Percentiles rank a stretch among this genome's conserved stretches.
These are phyloP conservation scores for Amphiprion percula DNA, from an alignment of 2,113 vertebrate species.

Conservation along the genomic window DNA sequence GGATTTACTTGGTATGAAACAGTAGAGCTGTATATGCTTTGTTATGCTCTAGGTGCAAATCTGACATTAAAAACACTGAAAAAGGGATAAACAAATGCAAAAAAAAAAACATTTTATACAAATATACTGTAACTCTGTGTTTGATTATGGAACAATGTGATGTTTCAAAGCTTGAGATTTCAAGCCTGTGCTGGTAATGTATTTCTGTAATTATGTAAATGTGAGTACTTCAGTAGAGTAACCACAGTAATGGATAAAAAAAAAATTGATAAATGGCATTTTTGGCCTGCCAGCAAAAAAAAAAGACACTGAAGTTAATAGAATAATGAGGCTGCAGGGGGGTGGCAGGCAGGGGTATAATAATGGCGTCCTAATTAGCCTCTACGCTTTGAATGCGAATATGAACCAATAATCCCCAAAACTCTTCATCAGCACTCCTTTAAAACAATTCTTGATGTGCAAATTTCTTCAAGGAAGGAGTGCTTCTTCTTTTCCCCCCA, in stretches of 20 bases:
- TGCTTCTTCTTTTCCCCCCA: not conserved
- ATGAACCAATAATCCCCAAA: conserved; percentile 47
- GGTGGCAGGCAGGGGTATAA: conserved; percentile 42
- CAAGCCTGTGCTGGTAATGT: conserved; percentile 8
- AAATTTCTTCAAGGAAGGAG: not conserved
- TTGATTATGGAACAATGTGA: conserved; percentile 18
- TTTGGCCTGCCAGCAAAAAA: conserved; percentile 48
- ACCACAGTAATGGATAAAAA: conserved; percentile 43
- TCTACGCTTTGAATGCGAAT: conserved; percentile 52
- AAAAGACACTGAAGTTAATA: conserved; percentile 53
- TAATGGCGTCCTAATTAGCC: conserved; percentile 74
- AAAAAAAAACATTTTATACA: not conserved
- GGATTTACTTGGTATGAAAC: not conserved
- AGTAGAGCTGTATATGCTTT: not conserved
- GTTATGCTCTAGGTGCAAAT: not conserved
- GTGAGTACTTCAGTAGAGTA: conserved; percentile 41
- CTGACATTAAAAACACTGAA: not conserved
- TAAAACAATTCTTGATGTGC: conserved; percentile 42
- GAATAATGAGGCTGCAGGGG: conserved; percentile 61
- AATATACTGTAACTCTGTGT: not conserved
- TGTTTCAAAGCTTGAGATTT: conserved; percentile 12
- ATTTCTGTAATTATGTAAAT: conserved; percentile 57
- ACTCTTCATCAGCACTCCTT: conserved; percentile 50
- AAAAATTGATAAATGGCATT: conserved; percentile 56
- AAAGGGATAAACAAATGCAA: not conserved